Base-by-base conservation (phyloP, 2,888 invertebrate genomes). In the Agriopis aurantiaria region DNA sequence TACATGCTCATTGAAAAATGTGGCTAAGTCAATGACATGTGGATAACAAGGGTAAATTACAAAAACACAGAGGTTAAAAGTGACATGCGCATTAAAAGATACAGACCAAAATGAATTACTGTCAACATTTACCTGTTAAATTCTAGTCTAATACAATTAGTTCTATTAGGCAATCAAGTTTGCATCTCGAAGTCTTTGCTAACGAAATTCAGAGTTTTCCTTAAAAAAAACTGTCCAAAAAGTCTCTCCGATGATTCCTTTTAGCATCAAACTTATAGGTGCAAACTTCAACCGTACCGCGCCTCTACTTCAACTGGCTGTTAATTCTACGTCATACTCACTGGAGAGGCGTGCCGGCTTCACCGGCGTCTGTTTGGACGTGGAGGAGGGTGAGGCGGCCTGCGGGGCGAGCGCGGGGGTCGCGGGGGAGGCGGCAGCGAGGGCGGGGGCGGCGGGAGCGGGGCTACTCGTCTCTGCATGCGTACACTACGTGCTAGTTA, bases 401-500 rank as follows among this genome's bases (percentile, higher is more conserved):
- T 75, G 75, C 66, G 77, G 72, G 68, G 76, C 62, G 72, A 81
- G 68, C 71, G 80, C 45, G 71, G 77, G 76, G 73, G 78, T 74
- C 71, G 78, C 71, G 56, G 64, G 55, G 68, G 71, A 75, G 69
- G 72, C 69, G 72, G 82, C 67, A 73, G 73, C 57, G 69, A 81
- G 73, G 71, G 81, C 79, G 76, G 82, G 71, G 61, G 77, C 71
- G 69, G 76, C 73, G 69, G 76, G 79, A 76, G 81, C 82, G 82
- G 84, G 79, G 78, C 82, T 82, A 80, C 81, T 82, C 79, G 69
- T 61, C 80, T 89, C 93, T 93, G 92, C 93, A 92, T 93, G 93
- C 92, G 90, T 82, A 90, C 85, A 88, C 93, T 93, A 93, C 92
- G 92, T 92, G 93, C 93, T 86, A 88, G 86, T 90, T 90, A 89